Conservation (phyloP, 92 coral and sea anemone genomes). For the Zoanthus sansibaricus region DNA sequence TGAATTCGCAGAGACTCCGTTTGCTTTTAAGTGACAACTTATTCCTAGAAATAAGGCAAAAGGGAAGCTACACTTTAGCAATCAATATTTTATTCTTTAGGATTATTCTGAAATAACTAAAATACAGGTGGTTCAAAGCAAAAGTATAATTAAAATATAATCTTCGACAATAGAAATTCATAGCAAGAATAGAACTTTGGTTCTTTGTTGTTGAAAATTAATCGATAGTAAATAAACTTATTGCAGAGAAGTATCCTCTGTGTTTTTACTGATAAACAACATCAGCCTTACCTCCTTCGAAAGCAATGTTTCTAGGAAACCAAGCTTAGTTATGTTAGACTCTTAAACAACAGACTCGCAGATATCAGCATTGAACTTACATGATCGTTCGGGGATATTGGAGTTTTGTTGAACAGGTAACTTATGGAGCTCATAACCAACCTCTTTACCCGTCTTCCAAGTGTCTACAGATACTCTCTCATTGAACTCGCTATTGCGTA, state of each 20-base stretch:
- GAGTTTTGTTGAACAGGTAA: slow-evolving; percentile 23
- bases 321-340: not conserved
- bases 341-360: not conserved
- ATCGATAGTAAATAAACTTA: no score
- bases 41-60: slow-evolving; percentile 15
- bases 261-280: not conserved
- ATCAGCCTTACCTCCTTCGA: not conserved
- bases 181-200: no score
- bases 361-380: not conserved
- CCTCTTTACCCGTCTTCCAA: slow-evolving; percentile 10
- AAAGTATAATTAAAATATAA: no score
- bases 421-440: not conserved
- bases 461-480: not conserved
- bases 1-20: slow-evolving; percentile 67
- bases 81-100: no score
- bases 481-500: not conserved
- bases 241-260: no score
- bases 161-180: no score
- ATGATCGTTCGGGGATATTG: not conserved
- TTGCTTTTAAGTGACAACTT: slow-evolving; percentile 64
- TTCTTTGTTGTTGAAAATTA: no score
- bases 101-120: no score
- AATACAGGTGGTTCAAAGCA: no score
- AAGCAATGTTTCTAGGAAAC: not conserved
- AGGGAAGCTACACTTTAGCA: no score